Evolutionary conservation across 2,888 invertebrate species (phyloP).

Genomic region (Agrotis clavis): DNA sequence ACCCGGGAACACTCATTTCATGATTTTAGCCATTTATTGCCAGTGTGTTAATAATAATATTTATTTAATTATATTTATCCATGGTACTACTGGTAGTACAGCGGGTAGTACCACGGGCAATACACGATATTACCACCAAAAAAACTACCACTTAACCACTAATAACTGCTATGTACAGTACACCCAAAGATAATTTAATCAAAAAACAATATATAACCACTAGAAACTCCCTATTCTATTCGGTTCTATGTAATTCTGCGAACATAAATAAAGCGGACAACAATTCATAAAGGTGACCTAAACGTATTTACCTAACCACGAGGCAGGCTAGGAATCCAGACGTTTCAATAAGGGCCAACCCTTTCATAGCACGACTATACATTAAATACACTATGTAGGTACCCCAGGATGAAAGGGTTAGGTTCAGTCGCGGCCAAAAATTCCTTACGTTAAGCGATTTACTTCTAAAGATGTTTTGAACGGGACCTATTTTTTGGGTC

Average conservation of each 20-base stretch:
- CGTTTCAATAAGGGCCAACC: neutral
- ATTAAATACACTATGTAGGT: neutral
- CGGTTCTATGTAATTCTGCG: neutral
- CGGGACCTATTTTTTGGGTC: too few species aligned
- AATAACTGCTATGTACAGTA: too few species aligned
- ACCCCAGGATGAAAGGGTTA: neutral
- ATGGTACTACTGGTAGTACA: too few species aligned
- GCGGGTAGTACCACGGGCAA: too few species aligned
- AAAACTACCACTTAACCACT: too few species aligned
- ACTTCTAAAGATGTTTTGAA: neutral
- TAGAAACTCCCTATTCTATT: neutral
- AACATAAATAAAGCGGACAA: neutral
- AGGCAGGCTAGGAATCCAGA: neutral
- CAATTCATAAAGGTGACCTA: conserved; percentile 3
- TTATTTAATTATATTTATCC: too few species aligned
- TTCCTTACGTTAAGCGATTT: neutral
- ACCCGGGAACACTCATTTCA: too few species aligned
- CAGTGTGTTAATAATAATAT: too few species aligned
- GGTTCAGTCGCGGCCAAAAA: neutral
- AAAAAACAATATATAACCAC: neutral
- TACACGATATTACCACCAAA: too few species aligned
- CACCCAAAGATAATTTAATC: too few species aligned
- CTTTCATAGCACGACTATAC: neutral
- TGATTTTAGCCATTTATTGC: too few species aligned
- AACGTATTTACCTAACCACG: neutral